These are phyloP conservation scores for Adineta ricciae DNA, from an alignment of 2,888 invertebrate species.

Conservation along the genomic window DNA sequence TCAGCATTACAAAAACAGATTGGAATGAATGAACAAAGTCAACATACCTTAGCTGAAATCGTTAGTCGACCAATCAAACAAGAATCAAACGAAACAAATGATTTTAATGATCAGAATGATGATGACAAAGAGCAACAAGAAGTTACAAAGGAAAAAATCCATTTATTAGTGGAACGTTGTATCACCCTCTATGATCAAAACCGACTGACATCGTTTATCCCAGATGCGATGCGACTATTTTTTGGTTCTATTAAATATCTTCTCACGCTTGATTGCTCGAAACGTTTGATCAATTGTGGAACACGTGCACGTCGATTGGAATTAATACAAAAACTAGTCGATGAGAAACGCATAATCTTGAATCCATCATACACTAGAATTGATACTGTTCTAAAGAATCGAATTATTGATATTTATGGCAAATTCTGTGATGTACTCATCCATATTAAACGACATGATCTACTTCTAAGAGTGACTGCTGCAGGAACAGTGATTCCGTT, in stretches of 20 bases:
- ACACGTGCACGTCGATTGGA: conserved; percentile 6
- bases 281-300: conserved; percentile 22
- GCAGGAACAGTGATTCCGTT: conserved; percentile 30
- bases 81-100: not conserved
- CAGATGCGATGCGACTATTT: conserved; percentile 9
- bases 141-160: not conserved
- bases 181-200: conserved; percentile 11
- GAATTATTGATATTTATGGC: conserved; percentile 30
- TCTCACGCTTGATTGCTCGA: not conserved
- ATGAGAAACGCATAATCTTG: conserved; percentile 16
- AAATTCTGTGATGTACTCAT: conserved; percentile 30
- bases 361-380: conserved; percentile 19
- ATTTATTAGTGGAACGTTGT: conserved; percentile 17
- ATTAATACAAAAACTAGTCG: conserved; percentile 14
- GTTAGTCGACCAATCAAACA: conserved; percentile 8
- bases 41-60: conserved; percentile 65
- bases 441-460: conserved; percentile 24
- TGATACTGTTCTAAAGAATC: conserved; percentile 21
- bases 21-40: conserved; percentile 66
- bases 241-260: conserved; percentile 19
- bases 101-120: not conserved
- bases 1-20: conserved; percentile 67
- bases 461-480: conserved; percentile 20
- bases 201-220: not conserved
- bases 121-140: conserved; percentile 17